A percentile compares a stretch with the other conserved stretches of the same genome.
Conservation (phyloP, 2,888 invertebrate genomes). For the Phorcus lineatus region DNA sequence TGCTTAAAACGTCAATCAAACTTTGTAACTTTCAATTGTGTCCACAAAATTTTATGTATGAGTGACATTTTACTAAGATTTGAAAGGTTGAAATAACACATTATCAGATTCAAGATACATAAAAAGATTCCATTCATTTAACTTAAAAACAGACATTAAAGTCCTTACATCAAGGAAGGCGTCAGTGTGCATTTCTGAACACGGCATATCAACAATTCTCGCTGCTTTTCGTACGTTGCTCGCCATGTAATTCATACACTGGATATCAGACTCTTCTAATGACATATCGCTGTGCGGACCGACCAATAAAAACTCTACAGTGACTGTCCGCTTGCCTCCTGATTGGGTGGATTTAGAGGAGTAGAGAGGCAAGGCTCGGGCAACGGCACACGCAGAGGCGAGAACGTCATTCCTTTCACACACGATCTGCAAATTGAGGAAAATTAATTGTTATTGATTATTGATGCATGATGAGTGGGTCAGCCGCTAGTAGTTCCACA, state of each 20-base stretch:
- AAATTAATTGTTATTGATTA: too few relatives aligned
- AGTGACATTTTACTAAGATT: not conserved
- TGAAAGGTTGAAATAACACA: not conserved
- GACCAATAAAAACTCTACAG: slow-evolving; percentile 78
- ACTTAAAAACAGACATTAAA: not conserved
- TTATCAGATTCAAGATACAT: too few relatives aligned
- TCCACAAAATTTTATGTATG: too few relatives aligned
- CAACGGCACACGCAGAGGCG: slow-evolving; percentile 88
- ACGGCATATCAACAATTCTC: slow-evolving; percentile 89
- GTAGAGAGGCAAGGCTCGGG: slow-evolving; percentile 87
- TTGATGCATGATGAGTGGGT: too few relatives aligned
- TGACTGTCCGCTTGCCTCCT: slow-evolving; percentile 53
- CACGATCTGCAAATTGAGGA: slow-evolving; percentile 78
- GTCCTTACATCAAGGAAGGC: slow-evolving; percentile 83
- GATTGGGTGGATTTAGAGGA: slow-evolving; percentile 78
- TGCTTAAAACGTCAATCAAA: too few relatives aligned
- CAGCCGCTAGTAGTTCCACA: not conserved
- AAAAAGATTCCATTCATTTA: too few relatives aligned
- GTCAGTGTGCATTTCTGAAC: slow-evolving; percentile 89
- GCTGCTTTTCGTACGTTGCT: slow-evolving; percentile 83
- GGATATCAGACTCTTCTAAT: slow-evolving; percentile 67
- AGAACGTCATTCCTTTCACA: slow-evolving; percentile 86
- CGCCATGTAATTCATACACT: slow-evolving; percentile 69
- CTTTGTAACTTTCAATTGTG: not conserved
- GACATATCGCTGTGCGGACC: slow-evolving; percentile 76